Evolutionary conservation across 2,797 vertebrate genomes (phyloP).

Genomic region (Sardinella longiceps): DNA sequence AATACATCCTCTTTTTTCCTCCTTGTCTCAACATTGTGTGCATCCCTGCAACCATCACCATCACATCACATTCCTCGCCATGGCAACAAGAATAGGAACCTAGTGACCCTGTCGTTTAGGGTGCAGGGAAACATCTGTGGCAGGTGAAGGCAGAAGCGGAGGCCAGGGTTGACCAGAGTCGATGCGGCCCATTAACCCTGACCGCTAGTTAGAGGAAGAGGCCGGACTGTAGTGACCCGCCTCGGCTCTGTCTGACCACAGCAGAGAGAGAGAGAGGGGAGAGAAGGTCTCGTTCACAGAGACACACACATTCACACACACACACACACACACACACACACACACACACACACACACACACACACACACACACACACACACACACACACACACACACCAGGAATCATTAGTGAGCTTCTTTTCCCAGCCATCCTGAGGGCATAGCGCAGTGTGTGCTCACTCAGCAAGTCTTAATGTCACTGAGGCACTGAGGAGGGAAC

Average conservation of each 20-base stretch:
- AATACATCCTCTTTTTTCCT: conserved; percentile 33
- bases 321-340: background rate
- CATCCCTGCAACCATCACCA: conserved; percentile 46
- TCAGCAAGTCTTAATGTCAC: conserved; percentile 19
- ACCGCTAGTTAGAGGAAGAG: background rate
- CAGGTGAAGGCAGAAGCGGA: conserved; percentile 37
- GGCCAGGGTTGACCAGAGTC: conserved; percentile 17
- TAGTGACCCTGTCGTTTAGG: conserved; percentile 49
- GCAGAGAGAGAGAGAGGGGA: background rate
- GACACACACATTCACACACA: background rate
- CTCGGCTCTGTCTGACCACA: background rate
- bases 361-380: background rate
- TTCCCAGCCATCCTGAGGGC: background rate
- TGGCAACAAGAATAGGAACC: conserved; percentile 44
- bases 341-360: background rate
- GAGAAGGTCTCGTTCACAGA: background rate
- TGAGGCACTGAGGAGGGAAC: background rate
- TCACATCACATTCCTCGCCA: conserved; percentile 45
- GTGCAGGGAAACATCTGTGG: conserved; percentile 51
- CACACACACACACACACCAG: background rate
- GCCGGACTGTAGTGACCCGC: background rate
- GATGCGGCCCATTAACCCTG: conserved; percentile 48
- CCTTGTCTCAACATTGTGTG: background rate
- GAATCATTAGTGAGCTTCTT: conserved; percentile 1
- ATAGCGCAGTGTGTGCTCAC: background rate